Base-by-base conservation (phyloP, 2,888 invertebrate species). In the Micoletzkya japonica region DNA sequence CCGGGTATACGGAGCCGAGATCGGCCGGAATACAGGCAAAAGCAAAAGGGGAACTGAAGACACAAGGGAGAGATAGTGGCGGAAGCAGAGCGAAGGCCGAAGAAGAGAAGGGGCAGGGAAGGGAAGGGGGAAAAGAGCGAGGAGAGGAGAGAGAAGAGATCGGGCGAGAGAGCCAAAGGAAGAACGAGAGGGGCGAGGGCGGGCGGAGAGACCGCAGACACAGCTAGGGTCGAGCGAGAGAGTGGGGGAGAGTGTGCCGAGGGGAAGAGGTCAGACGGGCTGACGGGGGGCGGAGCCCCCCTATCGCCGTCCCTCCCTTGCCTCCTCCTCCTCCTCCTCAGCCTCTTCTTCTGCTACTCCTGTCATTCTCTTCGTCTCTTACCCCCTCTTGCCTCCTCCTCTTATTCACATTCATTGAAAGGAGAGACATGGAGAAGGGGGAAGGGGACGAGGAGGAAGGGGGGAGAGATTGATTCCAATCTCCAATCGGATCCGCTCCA, bases 391-490 rank as follows among this genome's bases (percentile, higher is more conserved):
- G 36, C 58, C 37, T 58, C 58, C 58, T 37, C 36, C 34, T 58
- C 36, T 58, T 58, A 58, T 58, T 58, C 58, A 58, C 58, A 37
- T 14, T 28, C 34, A 57, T 57, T n/a, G n/a, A 32, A 39, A 17
- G 39, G 7, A 39, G 17, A 39, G 56, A 56, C 26, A 32, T 30
- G 56, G 24, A 56, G 57, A 57, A 57, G 57, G 57, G 57, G 20
- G 30, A n/a, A 54, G 24, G 14, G 57, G 34, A 57, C n/a, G 57
- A 32, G 57, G 34, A 20, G 20, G 54, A 34, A 28, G 24, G 52
- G 52, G 28, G 52, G 52, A 17, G 44, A 39, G n/a, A n/a, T n/a
- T n/a, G n/a, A n/a, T n/a, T n/a, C n/a, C n/a, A n/a, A n/a, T n/a
- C n/a, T n/a, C n/a, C n/a, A n/a, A n/a, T n/a, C n/a, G n/a, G n/a